Base-by-base conservation (phyloP, 1,140 invertebrate genomes). In the Bombus affinis region DNA sequence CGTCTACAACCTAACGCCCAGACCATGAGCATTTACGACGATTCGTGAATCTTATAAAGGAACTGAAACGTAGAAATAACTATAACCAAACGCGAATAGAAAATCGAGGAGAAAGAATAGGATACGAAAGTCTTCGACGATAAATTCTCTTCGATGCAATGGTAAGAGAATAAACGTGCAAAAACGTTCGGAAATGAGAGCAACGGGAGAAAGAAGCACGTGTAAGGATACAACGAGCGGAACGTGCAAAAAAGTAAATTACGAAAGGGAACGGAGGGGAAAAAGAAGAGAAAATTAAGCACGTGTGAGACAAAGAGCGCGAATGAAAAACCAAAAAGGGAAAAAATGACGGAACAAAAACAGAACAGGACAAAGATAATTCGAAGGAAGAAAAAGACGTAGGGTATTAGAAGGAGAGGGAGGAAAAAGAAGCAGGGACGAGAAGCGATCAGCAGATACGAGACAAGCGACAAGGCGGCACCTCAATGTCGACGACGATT, bases 401-500 rank as follows among this genome's bases (percentile, higher is more conserved):
- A 13, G 18, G 35, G 1, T 13, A 1, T n/a, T 37, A 1, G 9
- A 22, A 32, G 32, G 12, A 42, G 57, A 65, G 57, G 28, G 28
- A 4, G 59, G 28, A 42, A 32, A 22, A 81, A 53, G 4, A 44
- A 35, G 57, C 0, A 9, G 15, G 32, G 65, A 37, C 18, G 74
- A 73, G 59, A 32, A 37, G 25, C 25, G 35, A 47, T 73, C 42
- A 9, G 59, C 37, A 57, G 82, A 79, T 47, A 53, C 53, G 66
- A 71, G 76, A 79, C 74, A 62, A 68, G 62, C 68, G 72, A 53
- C 70, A 79, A 28, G 47, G 68, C 71, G 71, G 84, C 85, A 86
- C 79, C 77, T 87, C 83, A 81, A 80, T 83, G 80, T 81, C 82
- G 73, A 65, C 73, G 85, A 66, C 90, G 91, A 92, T 93, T 93